Conservation (phyloP, 2,113 vertebrate genomes). For the Aramus guarauna region DNA sequence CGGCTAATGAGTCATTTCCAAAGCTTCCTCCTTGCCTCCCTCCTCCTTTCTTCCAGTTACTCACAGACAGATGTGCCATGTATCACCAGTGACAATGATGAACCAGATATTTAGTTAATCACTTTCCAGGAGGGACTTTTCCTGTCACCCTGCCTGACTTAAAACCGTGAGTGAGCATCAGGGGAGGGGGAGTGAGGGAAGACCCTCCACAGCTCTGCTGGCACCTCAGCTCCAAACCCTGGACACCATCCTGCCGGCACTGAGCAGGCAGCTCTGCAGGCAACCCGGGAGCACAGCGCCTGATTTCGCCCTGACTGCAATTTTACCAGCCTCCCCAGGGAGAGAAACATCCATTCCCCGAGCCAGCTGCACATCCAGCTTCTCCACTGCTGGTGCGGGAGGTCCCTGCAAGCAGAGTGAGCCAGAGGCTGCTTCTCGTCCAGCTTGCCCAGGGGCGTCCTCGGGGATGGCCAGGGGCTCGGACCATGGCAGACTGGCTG, state of each 20-base stretch:
- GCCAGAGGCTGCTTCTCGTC: neutral
- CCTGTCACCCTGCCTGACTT: neutral
- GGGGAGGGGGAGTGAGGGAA: neutral
- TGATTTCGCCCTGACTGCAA: neutral
- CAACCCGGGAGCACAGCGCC: neutral
- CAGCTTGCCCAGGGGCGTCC: neutral
- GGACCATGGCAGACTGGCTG: fast-evolving
- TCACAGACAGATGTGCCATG: neutral
- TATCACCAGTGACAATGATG: neutral
- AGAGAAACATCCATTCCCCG: neutral
- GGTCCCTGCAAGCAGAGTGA: neutral
- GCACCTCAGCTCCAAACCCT: neutral
- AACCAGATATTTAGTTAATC: neutral
- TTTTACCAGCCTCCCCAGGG: neutral
- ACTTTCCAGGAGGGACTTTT: neutral
- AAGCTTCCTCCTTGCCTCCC: neutral
- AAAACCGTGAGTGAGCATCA: fast-evolving
- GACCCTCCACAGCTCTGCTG: neutral
- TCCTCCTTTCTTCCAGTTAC: neutral
- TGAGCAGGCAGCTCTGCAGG: neutral
- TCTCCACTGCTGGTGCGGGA: neutral
- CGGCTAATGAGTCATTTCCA: constrained; percentile 21
- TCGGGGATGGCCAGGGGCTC: neutral
- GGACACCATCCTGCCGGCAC: neutral
- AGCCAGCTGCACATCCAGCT: neutral